These are phyloP conservation scores for Leuciscus idus DNA, from an alignment of 2,113 vertebrate species.

Conservation along the genomic window DNA sequence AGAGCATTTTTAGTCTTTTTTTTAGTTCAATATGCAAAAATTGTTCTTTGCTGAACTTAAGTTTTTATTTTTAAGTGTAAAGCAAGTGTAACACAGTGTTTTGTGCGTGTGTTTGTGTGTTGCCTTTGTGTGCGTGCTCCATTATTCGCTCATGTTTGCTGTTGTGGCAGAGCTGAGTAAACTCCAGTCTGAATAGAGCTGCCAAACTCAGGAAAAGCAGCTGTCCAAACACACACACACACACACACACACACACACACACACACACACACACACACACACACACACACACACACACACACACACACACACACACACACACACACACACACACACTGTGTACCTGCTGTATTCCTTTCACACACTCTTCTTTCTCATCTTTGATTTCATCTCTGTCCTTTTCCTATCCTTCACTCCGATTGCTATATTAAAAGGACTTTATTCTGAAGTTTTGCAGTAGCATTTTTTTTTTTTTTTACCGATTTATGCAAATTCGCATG, in stretches of 20 bases:
- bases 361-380: background rate
- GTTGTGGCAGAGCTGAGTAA: constrained; percentile 55
- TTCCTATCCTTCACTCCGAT: background rate
- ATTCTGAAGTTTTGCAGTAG: background rate
- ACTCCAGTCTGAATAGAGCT: constrained; percentile 65
- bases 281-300: constrained; percentile 30
- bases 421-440: background rate
- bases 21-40: background rate
- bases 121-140: background rate
- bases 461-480: background rate
- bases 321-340: constrained; percentile 20
- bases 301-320: too few relatives aligned
- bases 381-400: background rate
- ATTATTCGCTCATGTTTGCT: constrained; percentile 43
- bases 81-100: constrained; percentile 10
- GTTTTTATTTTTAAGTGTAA: constrained; percentile 9
- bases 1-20: background rate
- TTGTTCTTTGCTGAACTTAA: background rate
- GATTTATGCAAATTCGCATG: background rate
- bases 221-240: constrained; percentile 57
- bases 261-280: constrained; percentile 3
- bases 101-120: constrained; percentile 40
- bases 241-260: constrained; percentile 11
- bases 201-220: constrained; percentile 53
- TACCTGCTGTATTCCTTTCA: constrained; percentile 38